Conservation (phyloP, 2,888 invertebrate genomes). For the Ophraella communa region DNA sequence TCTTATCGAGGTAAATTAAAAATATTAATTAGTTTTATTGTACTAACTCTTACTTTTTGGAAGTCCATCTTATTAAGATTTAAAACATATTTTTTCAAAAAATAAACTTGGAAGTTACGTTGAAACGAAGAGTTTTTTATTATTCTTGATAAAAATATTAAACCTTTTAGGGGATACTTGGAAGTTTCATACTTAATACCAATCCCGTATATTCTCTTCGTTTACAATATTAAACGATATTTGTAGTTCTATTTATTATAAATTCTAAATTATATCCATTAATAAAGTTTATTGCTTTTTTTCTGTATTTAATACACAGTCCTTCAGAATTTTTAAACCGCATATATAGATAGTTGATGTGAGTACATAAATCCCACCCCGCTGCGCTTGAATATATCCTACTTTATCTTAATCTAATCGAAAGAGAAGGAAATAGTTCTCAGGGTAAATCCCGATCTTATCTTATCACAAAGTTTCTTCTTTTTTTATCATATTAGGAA, state of each 20-base stretch:
- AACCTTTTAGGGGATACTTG: too few relatives aligned
- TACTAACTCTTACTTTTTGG: too few relatives aligned
- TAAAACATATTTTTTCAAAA: too few relatives aligned
- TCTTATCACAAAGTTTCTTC: slow-evolving; percentile 17
- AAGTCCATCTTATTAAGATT: too few relatives aligned
- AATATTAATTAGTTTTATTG: too few relatives aligned
- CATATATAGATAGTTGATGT: background rate
- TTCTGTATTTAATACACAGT: background rate
- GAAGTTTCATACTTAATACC: too few relatives aligned
- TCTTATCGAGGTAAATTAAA: too few relatives aligned
- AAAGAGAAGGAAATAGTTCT: slow-evolving; percentile 8
- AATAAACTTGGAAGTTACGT: too few relatives aligned
- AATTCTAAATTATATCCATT: background rate
- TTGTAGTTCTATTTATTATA: background rate
- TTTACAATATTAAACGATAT: too few relatives aligned
- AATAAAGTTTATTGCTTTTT: background rate
- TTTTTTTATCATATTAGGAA: slow-evolving; percentile 21
- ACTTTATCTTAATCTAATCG: slow-evolving; percentile 9
- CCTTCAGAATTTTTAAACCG: background rate
- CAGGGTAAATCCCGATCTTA: slow-evolving; percentile 9
- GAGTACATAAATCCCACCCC: background rate
- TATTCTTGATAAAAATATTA: too few relatives aligned
- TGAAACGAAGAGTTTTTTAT: too few relatives aligned
- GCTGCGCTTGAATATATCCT: background rate
- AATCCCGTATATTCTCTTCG: too few relatives aligned